A percentile compares a stretch with the other conserved stretches of the same genome.
Conservation (phyloP, 2,113 vertebrate genomes). For the Cebidichthys violaceus region DNA sequence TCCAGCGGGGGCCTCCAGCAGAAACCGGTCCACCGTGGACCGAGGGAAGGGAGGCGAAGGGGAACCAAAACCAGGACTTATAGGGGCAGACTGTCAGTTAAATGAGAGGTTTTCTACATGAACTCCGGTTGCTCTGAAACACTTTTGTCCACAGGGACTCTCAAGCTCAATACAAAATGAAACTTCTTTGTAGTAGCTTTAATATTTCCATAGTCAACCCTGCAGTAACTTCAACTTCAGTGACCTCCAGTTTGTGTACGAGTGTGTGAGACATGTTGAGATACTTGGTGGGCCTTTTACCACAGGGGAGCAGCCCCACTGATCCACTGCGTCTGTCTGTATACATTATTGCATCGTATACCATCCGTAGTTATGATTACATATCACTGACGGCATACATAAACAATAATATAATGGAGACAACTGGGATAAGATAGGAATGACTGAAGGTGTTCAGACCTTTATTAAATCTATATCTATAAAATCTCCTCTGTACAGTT, state of each 20-base stretch:
- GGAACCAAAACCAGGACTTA: background rate
- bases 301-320: background rate
- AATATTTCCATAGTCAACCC: background rate
- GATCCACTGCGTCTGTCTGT: background rate
- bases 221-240: background rate
- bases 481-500: slow-evolving; percentile 31
- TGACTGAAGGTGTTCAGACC: slow-evolving; percentile 13
- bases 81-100: background rate
- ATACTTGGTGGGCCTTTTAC: background rate
- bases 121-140: background rate
- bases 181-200: background rate
- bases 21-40: no score
- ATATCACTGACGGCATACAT: slow-evolving; percentile 24
- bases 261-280: background rate
- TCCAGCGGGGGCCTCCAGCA: no score
- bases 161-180: background rate
- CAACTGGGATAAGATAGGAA: slow-evolving; percentile 15
- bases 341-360: slow-evolving; percentile 14
- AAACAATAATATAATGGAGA: slow-evolving; percentile 53
- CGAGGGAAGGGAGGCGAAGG: background rate
- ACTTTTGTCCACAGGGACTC: background rate
- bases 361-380: slow-evolving; percentile 29
- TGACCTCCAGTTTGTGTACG: background rate
- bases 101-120: background rate
- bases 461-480: slow-evolving; percentile 59